These are phyloP conservation scores for Xiphydria camelus DNA, from an alignment of 2,888 invertebrate genomes.

Conservation along the genomic window DNA sequence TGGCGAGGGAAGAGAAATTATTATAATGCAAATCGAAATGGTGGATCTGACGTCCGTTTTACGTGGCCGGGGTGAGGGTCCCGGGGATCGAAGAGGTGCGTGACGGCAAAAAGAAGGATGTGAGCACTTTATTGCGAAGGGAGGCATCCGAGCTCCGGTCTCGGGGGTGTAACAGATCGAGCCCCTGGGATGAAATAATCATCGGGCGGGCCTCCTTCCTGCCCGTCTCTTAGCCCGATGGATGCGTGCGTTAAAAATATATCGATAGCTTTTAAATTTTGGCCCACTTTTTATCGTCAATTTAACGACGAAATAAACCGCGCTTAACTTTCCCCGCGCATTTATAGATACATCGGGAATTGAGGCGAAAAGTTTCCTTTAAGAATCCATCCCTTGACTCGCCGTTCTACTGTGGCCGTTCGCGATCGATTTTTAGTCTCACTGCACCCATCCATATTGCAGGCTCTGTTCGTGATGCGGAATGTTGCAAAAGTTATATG, in stretches of 20 bases:
- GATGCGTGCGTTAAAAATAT: too few relatives aligned
- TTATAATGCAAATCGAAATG: not conserved
- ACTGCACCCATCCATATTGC: too few relatives aligned
- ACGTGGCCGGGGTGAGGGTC: not conserved
- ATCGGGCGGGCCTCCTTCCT: constrained; percentile 18
- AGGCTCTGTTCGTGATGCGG: too few relatives aligned
- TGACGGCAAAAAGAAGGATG: constrained; percentile 26
- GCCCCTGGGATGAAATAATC: constrained; percentile 36
- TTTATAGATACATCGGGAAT: constrained; percentile 11
- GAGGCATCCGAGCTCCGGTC: constrained; percentile 11
- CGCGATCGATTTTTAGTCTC: too few relatives aligned
- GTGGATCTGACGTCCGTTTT: not conserved
- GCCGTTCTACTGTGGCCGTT: too few relatives aligned
- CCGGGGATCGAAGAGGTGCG: constrained; percentile 16
- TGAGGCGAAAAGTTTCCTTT: constrained; percentile 7
- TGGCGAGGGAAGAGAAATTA: not conserved
- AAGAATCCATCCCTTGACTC: constrained; percentile 1
- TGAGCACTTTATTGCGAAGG: constrained; percentile 18
- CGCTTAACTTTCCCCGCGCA: not conserved
- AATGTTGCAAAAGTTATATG: too few relatives aligned
- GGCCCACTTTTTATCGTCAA: too few relatives aligned
- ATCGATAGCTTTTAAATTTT: too few relatives aligned
- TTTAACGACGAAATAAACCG: too few relatives aligned
- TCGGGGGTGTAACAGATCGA: constrained; percentile 28
- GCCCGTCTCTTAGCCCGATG: constrained; percentile 2